phyloP scores from a whole-genome alignment of 1,140 invertebrate species.

The Helicorthomorpha holstii region DNA sequence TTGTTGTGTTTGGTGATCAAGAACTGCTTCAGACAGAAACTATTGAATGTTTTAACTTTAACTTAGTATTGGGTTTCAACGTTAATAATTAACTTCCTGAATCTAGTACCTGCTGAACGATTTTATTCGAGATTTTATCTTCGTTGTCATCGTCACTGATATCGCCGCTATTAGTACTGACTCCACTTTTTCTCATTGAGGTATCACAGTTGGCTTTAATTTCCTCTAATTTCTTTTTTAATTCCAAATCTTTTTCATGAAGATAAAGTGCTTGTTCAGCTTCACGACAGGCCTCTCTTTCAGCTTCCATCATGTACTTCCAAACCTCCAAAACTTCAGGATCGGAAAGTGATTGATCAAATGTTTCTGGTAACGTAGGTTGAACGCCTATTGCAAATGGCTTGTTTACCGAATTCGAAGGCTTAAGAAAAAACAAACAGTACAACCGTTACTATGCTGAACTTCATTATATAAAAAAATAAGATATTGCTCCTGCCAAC shows the following conservation, averaged over 20 bases:
- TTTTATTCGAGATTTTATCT: conserved; percentile 4
- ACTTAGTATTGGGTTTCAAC: no score
- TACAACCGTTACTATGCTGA: no score
- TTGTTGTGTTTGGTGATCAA: background rate
- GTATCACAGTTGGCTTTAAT: background rate
- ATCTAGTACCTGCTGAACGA: conserved; percentile 1
- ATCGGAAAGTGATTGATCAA: background rate
- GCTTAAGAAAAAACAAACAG: background rate
- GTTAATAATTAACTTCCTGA: no score
- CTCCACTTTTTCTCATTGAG: background rate
- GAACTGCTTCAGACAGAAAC: background rate
- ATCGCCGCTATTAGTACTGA: background rate
- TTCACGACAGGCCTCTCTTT: background rate
- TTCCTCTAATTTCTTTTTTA: background rate
- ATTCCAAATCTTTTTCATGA: background rate
- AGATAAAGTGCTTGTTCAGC: background rate
- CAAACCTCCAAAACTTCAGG: background rate
- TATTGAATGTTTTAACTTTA: background rate
- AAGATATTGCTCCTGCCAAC: background rate
- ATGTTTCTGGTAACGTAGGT: background rate
- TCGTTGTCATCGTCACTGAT: background rate
- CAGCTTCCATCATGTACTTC: background rate
- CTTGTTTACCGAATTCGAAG: background rate
- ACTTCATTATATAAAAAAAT: no score
- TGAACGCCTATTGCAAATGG: background rate